A percentile compares a stretch with the other conserved stretches of the same genome.
Evolutionary conservation across 2,888 invertebrate genomes (phyloP).

Genomic region (Hydraecia micacea): DNA sequence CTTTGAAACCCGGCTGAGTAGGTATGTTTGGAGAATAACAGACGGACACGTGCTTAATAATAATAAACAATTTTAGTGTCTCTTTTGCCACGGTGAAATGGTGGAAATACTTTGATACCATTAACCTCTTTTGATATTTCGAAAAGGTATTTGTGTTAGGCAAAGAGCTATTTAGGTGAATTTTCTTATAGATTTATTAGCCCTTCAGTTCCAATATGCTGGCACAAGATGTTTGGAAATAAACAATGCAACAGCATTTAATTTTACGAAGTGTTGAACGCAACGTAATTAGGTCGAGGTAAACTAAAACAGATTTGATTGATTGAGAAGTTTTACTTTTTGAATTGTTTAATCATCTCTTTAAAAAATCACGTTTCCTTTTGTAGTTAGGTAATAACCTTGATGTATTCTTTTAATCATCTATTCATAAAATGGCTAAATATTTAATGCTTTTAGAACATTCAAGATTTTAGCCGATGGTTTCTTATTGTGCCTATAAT

Average conservation of each 20-base stretch:
- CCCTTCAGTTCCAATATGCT: constrained; percentile 52
- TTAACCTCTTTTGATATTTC: constrained; percentile 43
- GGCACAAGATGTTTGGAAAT: constrained; percentile 53
- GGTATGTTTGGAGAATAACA: neutral
- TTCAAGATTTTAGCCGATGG: too few species aligned
- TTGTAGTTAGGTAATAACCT: neutral
- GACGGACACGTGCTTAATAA: neutral
- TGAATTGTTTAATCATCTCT: constrained; percentile 18
- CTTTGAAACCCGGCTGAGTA: neutral
- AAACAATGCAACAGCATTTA: constrained; percentile 60
- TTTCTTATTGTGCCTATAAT: neutral
- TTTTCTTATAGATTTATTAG: neutral
- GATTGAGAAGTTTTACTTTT: constrained; percentile 34
- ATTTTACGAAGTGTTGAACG: constrained; percentile 60
- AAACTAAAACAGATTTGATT: constrained; percentile 53
- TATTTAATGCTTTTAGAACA: neutral
- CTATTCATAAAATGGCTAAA: neutral
- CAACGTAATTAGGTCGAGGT: constrained; percentile 63
- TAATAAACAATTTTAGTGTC: neutral
- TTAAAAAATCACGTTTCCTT: neutral
- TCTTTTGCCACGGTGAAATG: neutral
- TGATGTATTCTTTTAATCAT: neutral
- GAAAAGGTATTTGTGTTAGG: constrained; percentile 33
- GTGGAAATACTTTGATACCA: constrained; percentile 27
- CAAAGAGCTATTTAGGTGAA: constrained; percentile 21